Base-by-base conservation (phyloP, 2,888 invertebrate genomes). In the Abrostola triplasia region DNA sequence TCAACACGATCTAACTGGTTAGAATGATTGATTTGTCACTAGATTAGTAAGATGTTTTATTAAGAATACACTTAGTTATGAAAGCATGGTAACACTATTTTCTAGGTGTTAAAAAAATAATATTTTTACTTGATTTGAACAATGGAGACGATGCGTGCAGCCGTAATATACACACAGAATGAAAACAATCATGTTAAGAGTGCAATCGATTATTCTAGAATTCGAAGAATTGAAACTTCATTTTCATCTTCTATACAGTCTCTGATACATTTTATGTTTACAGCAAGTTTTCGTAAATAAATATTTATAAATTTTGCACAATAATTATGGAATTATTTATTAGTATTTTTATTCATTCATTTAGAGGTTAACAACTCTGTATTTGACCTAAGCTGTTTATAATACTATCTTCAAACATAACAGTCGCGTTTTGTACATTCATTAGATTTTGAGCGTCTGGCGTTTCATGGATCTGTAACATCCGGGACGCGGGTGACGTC, bases 401-500 rank as follows among this genome's bases (percentile, higher is more conserved):
- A 13, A 48, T 36, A 24, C 10, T 48, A 49, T 24, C 24, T 24
- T 24, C 24, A 35, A 11, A 12, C 36, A 44, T 67, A 40, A 13
- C 52, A 24, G 58, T 24, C 24, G 24, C 24, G 24, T 61, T 67
- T 47, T 55, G 67, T 73, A 42, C 50, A 64, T 59, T 66, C 47
- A 67, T 75, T 75, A 73, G 66, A 77, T 76, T 78, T 73, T 66
- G 57, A 62, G 56, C 67, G 73, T 78, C 69, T 77, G 73, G 68
- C 60, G 68, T 59, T 63, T 55, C 67, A 66, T 65, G 73, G 73
- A 82, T 77, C 53, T 78, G 67, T 71, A 70, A 70, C 72, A 82
- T 79, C 84, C 83, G 84, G 82, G 78, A 74, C 71, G 73, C 67
- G 54, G 53, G 59, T 83, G 76, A 82, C 83, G 79, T 82, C 81